Evolutionary conservation across 2,797 vertebrate species (phyloP), one percentile per base, ranked within the genome.

Genomic region (Enteromius anoplus): DNA sequence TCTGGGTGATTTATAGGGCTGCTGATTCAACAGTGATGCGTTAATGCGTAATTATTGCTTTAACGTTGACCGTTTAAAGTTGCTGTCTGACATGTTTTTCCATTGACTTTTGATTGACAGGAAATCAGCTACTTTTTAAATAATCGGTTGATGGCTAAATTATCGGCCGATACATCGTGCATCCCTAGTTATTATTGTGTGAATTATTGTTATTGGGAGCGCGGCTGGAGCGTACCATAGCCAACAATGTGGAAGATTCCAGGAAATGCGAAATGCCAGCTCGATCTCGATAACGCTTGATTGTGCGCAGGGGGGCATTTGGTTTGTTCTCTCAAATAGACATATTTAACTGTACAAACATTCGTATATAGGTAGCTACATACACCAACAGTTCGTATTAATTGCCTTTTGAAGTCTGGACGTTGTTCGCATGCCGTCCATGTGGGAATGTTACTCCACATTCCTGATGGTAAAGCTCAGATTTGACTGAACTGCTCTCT

Each of bases 321-420:
- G 82, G 71, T 84, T 5, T 87, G 83, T 78, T 34, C 85, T 82
- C 82, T n/a, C 21, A 10, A 10, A 69, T 26, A 80, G 10, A 84
- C 62, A n/a, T 64, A 76, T 78, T 71, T 79, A 29, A 66, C 91
- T 81, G 86, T 92, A 93, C 91, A 91, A 91, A 93, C 88, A 82
- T 81, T 78, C 68, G 55, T 68, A 58, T 49, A 69, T 60, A 81
- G 66, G 66, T 55, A 75, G 80, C 68, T 75, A 76, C 75, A 75
- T 14, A 81, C 68, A 82, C 62, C 66, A 45, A 58, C 72, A 29
- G 62, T 76, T 58, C 15, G 4, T 47, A 45, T 45, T 42, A 58
- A 55, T 65, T 55, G 81, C 60, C 80, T 55, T 83, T 45, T 75
- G n/a, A 62, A 21, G 40, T 71, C 64, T 6, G 26, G 70, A 49